phyloP scores from a whole-genome alignment of 2,888 invertebrate genomes.

The Megastigmus dorsalis region DNA sequence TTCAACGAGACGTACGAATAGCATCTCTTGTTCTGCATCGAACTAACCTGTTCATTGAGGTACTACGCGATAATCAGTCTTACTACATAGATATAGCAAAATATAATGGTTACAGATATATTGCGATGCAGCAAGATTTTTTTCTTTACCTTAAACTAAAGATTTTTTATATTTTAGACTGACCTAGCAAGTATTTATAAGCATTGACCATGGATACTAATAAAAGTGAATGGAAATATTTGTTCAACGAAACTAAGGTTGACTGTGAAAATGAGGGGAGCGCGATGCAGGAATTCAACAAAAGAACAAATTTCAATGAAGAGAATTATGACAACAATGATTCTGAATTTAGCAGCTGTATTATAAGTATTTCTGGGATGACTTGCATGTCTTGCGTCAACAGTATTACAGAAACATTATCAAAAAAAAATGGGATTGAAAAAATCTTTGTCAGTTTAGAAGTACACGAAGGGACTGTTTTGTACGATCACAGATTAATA shows the following conservation, averaged over 20 bases:
- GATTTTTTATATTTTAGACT: conserved; percentile 4
- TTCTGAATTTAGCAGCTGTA: conserved; percentile 67
- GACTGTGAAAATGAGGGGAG: conserved; percentile 7
- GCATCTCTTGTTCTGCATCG: not conserved
- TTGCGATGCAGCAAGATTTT: not conserved
- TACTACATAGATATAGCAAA: not conserved
- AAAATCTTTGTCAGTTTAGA: conserved; percentile 80
- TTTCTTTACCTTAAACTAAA: not conserved
- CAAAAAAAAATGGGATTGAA: conserved; percentile 79
- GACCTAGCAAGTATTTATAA: not conserved
- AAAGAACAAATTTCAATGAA: not conserved
- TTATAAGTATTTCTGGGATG: conserved; percentile 85
- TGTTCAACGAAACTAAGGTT: conserved; percentile 28
- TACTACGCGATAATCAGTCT: not conserved
- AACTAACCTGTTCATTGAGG: not conserved
- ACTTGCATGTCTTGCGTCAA: conserved; percentile 93
- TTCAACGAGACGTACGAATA: not conserved
- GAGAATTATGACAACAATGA: not conserved
- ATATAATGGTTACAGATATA: not conserved
- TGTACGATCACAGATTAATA: conserved; percentile 76
- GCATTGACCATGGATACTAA: conserved; percentile 19
- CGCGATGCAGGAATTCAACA: conserved; percentile 13
- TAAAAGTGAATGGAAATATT: conserved; percentile 42
- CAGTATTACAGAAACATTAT: conserved; percentile 82
- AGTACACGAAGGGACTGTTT: conserved; percentile 80